Evolutionary conservation across 2,888 invertebrate species (phyloP).

Genomic region (Eristalinus aeneus): DNA sequence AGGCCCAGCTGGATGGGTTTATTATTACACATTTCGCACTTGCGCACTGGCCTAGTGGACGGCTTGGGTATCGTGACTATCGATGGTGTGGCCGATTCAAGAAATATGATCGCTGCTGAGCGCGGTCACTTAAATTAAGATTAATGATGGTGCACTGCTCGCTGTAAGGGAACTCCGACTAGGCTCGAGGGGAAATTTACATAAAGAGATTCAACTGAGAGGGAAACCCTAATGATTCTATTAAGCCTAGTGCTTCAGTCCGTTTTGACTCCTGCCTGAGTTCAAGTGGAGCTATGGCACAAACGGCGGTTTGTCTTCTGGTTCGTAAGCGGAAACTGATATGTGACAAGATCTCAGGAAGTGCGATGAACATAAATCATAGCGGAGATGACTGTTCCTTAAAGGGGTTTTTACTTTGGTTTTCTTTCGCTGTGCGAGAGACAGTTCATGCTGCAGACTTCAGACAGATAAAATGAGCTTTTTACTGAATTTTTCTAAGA

Average conservation of each 20-base stretch:
- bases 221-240: background rate
- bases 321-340: background rate
- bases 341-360: background rate
- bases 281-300: background rate
- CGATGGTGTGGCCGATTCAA: conserved; percentile 27
- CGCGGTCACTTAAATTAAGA: conserved; percentile 59
- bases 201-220: background rate
- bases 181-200: background rate
- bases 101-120: conserved; percentile 52
- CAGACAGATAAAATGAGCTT: too few relatives aligned
- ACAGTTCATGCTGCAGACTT: too few relatives aligned
- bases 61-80: background rate
- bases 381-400: background rate
- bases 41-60: background rate
- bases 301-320: background rate
- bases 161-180: background rate
- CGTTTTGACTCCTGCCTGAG: background rate
- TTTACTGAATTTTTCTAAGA: too few relatives aligned
- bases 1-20: conserved; percentile 16
- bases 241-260: background rate
- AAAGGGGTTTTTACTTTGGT: too few relatives aligned
- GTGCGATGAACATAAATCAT: background rate
- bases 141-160: conserved; percentile 41
- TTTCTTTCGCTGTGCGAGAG: too few relatives aligned
- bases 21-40: conserved; percentile 60